Evolutionary conservation across 2,888 invertebrate genomes (phyloP), one percentile per base, ranked within the genome.

Genomic region (Acholoe squamosa): DNA sequence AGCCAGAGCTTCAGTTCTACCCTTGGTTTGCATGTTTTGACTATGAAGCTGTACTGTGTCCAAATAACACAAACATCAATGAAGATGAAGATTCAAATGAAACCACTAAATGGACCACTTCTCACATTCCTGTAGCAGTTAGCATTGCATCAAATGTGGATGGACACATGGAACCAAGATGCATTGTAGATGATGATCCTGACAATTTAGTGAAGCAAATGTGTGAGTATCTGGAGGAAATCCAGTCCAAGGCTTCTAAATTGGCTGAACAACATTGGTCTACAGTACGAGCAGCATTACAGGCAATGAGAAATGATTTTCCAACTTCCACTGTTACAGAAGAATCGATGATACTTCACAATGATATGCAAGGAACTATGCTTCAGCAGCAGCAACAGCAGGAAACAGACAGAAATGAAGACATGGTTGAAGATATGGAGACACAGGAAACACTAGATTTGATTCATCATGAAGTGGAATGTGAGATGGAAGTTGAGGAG

Each of bases 111-210:
- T 61, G 61, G 61, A 61, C 61, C 1, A 61, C n/a, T 3, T n/a
- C 61, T 61, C 88, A 88, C n/a, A 52, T 52, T 22, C 56, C 61
- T 54, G 54, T 61, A 19, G n/a, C 25, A n/a, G 88, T 88, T 7
- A 56, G 54, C 22, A 88, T 33, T 25, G 14, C 56, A 1, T n/a
- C 33, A 12, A 71, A 61, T 71, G 52, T 84, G 12, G 25, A 22
- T 33, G 84, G 84, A n/a, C 34, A 51, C 34, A n/a, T 0, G 7
- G 0, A 1, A 22, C 51, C 84, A 0, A 25, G 34, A 34, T 84
- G 84, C 19, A n/a, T 84, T 43, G 43, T 84, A 22, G 43, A 84
- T 12, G 22, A 12, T 34, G 84, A 84, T 84, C 84, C 84, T 84
- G 84, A 84, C n/a, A 34, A n/a, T 84, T 19, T 84, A 16, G 84